Evolutionary conservation across 1,140 invertebrate species (phyloP).

Genomic region (Solenopsis invicta): DNA sequence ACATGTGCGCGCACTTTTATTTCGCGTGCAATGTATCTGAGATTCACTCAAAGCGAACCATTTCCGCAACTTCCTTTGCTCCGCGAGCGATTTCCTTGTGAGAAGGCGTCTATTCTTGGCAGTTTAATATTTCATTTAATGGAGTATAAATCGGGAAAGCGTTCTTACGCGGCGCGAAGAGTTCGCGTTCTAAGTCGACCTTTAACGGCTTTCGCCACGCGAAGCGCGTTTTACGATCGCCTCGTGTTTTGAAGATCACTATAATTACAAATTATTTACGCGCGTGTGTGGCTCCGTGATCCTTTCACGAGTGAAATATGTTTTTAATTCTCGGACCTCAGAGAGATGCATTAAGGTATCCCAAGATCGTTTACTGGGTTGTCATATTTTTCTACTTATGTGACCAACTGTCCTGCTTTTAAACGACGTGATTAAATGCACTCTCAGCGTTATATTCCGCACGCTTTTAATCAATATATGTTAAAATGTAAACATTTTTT

Average conservation of each 20-base stretch:
- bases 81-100: conserved; percentile 14
- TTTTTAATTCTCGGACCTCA: conserved; percentile 28
- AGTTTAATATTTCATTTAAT: conserved; percentile 51
- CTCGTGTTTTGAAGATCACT: conserved; percentile 55
- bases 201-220: conserved; percentile 62
- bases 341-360: background rate
- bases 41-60: background rate
- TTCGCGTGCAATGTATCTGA: background rate
- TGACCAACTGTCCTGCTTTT: background rate
- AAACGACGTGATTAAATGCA: background rate
- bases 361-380: background rate
- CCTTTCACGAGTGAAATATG: conserved; percentile 39
- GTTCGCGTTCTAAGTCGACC: conserved; percentile 50
- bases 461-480: background rate
- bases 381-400: conserved; percentile 13
- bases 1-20: background rate
- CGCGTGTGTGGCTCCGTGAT: conserved; percentile 32
- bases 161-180: conserved; percentile 14
- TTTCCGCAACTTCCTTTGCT: conserved; percentile 1
- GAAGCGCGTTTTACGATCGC: conserved; percentile 40
- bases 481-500: background rate
- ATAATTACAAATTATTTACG: conserved; percentile 63
- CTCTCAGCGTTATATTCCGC: background rate
- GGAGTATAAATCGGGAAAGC: conserved; percentile 52
- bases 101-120: conserved; percentile 16